Evolutionary conservation across 2,113 vertebrate genomes (phyloP), one percentile per base, ranked within the genome.

Genomic region (Cygnus atratus): DNA sequence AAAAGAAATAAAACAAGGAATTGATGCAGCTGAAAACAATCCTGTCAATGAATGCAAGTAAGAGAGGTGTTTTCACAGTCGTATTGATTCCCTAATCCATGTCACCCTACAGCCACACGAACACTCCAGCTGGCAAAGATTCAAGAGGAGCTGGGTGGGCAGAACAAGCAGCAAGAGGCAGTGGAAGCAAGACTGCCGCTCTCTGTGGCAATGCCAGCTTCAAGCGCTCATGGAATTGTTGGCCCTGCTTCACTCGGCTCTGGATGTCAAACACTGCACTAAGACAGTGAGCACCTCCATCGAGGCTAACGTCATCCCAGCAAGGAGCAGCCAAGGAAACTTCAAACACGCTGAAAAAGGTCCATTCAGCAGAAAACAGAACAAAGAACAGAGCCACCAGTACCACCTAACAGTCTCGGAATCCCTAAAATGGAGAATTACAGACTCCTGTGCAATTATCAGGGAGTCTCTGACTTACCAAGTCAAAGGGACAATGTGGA

Each of bases 341-440:
- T 7, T 8, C 54, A 13, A 15, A 21, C 31, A 28, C n/a, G 7
- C 25, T 43, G 31, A 21, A 26, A 58, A 31, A 39, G 62, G 37
- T 29, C 37, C 62, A 41, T 11, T 35, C 62, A 41, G 62, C 37
- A 19, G 62, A 13, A 29, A 19, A 18, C 9, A 29, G 54, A 55
- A 17, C 37, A 63, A 25, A 37, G 59, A 24, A 62, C 35, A 16
- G 61, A 62, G 61, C 57, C 54, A 22, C 9, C 46, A 55, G 63
- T 15, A 13, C 46, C 3, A 12, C 5, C 63, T 29, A 5, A 3
- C 46, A 6, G 18, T 1, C 46, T 29, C 10, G 13, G 9, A 4
- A 4, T 7, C 79, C 46, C 43, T 15, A 17, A 9, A 24, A 15
- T 0, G 4, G 57, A 41, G 48, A 48, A 55, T 10, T 2, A 33